Evolutionary conservation across 2,113 vertebrate genomes (phyloP), one percentile per base, ranked within the genome.

Genomic region (Hoplias malabaricus): DNA sequence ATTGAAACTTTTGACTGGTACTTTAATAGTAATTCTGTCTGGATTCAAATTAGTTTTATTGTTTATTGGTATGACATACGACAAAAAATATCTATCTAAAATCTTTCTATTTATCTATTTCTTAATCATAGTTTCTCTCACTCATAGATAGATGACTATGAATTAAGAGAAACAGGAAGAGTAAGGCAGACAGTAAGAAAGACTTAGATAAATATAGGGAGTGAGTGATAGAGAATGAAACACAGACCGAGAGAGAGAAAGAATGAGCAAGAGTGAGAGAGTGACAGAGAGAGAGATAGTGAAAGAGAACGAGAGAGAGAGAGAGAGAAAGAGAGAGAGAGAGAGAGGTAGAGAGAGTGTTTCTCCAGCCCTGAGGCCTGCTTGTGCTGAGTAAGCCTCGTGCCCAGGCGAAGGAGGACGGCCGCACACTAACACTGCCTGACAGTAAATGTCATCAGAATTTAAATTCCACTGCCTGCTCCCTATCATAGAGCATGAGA

Each of bases 361-460:
- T 89, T 86, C 83, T 85, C 75, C 78, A 69, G 77, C 91, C 90
- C 67, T 13, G 75, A 71, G 85, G 91, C 87, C 86, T 69, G 61
- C 80, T 86, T 86, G 79, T 92, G 91, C 91, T 93, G 92, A 93
- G 89, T 92, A 92, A 92, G 90, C 87, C 90, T 77, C 16, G 33
- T 76, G 81, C 73, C 59, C 23, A 67, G 76, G 84, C 88, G 83
- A 86, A 85, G 80, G 83, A 88, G 82, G 87, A 88, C 65, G 83
- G 83, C 82, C 75, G 74, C 87, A 89, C 89, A 87, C 90, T 93
- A 93, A 93, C 89, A 84, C 87, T 87, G 84, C 87, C 88, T 92
- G 92, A 93, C 92, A 93, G 91, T 89, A 90, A 92, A 93, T 93
- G 92, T 93, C 91, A 93, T 92, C 91, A 90, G 91, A 90, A 92